phyloP scores from a whole-genome alignment of 2,888 invertebrate species.

The Chydorus sphaericus region DNA sequence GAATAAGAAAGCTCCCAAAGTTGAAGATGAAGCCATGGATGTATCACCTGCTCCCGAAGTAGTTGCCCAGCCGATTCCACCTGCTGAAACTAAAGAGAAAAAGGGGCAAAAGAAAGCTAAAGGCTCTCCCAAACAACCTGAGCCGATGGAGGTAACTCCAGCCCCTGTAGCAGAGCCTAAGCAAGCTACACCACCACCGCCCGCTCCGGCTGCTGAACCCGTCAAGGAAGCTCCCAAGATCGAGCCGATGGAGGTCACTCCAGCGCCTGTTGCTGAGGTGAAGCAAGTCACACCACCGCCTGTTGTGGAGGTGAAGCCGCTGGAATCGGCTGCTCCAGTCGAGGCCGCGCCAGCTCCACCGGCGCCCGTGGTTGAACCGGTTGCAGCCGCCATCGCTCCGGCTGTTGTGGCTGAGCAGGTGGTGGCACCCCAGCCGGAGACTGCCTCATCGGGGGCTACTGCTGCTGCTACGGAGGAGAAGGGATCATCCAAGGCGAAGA shows the following conservation, averaged over 20 bases:
- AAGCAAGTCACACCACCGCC: background rate
- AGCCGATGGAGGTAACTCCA: background rate
- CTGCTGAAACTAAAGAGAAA: background rate
- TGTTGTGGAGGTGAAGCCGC: background rate
- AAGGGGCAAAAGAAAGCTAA: background rate
- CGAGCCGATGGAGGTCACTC: background rate
- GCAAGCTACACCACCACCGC: background rate
- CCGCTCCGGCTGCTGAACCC: background rate
- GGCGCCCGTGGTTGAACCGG: background rate
- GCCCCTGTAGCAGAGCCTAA: background rate
- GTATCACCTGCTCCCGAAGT: background rate
- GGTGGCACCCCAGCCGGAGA: background rate
- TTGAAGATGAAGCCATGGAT: background rate
- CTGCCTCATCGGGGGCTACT: background rate
- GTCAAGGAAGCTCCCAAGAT: background rate
- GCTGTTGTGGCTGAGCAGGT: background rate
- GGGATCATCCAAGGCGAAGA: constrained; percentile 2
- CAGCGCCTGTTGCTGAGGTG: background rate
- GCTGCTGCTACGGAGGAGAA: background rate
- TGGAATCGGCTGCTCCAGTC: background rate
- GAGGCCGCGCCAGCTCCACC: background rate
- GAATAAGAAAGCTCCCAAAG: no score
- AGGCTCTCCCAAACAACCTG: background rate
- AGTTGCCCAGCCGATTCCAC: background rate
- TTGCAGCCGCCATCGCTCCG: background rate